These are phyloP conservation scores for Drosophila paramelanica DNA, from an alignment of 2,888 invertebrate species.

Conservation along the genomic window DNA sequence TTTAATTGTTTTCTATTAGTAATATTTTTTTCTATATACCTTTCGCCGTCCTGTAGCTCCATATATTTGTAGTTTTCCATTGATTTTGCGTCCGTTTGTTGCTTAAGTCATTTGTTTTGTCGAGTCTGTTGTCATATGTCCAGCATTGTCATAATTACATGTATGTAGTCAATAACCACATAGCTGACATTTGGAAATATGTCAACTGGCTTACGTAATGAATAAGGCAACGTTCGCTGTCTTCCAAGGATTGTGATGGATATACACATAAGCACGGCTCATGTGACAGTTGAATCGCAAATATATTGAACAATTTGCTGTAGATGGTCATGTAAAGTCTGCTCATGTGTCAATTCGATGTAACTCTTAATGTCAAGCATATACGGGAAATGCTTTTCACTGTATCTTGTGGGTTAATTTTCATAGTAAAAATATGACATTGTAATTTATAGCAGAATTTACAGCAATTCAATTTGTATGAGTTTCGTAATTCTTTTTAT, in stretches of 20 bases:
- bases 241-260: slow-evolving; percentile 71
- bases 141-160: slow-evolving; percentile 74
- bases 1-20: neutral
- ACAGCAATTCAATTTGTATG: neutral
- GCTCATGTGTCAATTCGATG: slow-evolving; percentile 69
- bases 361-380: slow-evolving; percentile 45
- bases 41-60: neutral
- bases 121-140: slow-evolving; percentile 52
- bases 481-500: slow-evolving; percentile 20
- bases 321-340: slow-evolving; percentile 68
- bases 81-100: slow-evolving; percentile 28
- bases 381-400: slow-evolving; percentile 10
- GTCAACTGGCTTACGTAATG: slow-evolving; percentile 66
- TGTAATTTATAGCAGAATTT: no score
- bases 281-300: slow-evolving; percentile 70
- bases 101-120: slow-evolving; percentile 54
- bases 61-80: neutral
- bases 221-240: slow-evolving; percentile 62
- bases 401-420: slow-evolving; percentile 13
- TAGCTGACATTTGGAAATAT: slow-evolving; percentile 69
- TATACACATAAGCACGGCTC: slow-evolving; percentile 68
- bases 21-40: neutral
- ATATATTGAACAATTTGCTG: slow-evolving; percentile 70
- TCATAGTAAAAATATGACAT: neutral
- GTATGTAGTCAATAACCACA: slow-evolving; percentile 63